Evolutionary conservation across 2,888 invertebrate genomes (phyloP).

Genomic region (Autographa gamma): DNA sequence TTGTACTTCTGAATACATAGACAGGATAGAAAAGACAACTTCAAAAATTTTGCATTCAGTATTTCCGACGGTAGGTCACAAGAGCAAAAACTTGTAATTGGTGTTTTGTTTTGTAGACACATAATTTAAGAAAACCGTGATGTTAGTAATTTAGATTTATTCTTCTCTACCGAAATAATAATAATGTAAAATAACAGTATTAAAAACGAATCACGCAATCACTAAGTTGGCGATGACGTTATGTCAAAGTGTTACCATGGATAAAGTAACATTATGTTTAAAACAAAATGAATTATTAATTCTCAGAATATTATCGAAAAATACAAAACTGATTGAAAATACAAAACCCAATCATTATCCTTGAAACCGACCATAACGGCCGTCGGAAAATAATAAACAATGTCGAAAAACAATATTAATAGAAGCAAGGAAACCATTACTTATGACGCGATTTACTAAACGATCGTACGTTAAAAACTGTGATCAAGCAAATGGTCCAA

Average conservation of each 20-base stretch:
- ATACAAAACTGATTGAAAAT: slow-evolving; percentile 5
- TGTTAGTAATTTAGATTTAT: neutral
- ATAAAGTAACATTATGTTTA: too few relatives aligned
- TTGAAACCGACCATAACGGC: slow-evolving; percentile 16
- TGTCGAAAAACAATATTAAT: slow-evolving; percentile 56
- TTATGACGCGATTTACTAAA: slow-evolving; percentile 72
- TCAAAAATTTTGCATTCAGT: slow-evolving; percentile 42
- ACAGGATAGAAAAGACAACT: slow-evolving; percentile 31
- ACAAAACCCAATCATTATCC: slow-evolving; percentile 21
- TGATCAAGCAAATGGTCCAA: slow-evolving; percentile 76
- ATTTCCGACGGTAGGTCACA: slow-evolving; percentile 20
- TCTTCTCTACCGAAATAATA: too few relatives aligned
- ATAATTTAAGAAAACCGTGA: neutral
- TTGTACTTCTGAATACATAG: slow-evolving; percentile 44
- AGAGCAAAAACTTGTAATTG: neutral
- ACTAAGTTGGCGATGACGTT: neutral
- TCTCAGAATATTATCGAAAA: slow-evolving; percentile 2
- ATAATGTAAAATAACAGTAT: neutral
- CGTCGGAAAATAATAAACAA: slow-evolving; percentile 31
- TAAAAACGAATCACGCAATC: neutral
- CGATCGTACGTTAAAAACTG: slow-evolving; percentile 72
- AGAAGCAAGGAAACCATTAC: slow-evolving; percentile 63
- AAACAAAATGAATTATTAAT: neutral
- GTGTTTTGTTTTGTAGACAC: neutral
- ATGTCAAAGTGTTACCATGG: neutral